A percentile compares a stretch with the other conserved stretches of the same genome.
These are phyloP conservation scores for Pediacus dermestoides DNA, from an alignment of 2,888 invertebrate genomes.

Conservation along the genomic window DNA sequence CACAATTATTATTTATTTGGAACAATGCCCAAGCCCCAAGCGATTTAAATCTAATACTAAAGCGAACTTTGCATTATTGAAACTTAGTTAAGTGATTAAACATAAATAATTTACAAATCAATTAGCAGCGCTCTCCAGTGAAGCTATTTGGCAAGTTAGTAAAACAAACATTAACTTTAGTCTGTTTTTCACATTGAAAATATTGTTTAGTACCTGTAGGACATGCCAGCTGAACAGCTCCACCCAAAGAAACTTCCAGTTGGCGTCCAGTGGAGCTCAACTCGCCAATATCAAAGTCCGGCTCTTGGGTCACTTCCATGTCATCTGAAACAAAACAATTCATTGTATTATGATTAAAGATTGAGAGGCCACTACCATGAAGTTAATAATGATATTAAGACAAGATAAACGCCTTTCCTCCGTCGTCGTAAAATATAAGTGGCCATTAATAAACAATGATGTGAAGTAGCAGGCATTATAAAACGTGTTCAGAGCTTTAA, in stretches of 20 bases:
- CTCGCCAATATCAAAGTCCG: constrained; percentile 53
- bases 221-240: constrained; percentile 82
- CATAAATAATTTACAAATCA: too few species aligned
- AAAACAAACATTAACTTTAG: too few species aligned
- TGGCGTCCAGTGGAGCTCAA: constrained; percentile 62
- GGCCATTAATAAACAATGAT: constrained; percentile 22
- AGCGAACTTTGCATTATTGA: too few species aligned
- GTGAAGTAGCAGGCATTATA: constrained; percentile 28
- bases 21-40: too few species aligned
- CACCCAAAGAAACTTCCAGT: constrained; percentile 80
- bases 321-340: constrained; percentile 40
- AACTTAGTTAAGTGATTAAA: too few species aligned
- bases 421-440: constrained; percentile 23
- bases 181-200: too few species aligned
- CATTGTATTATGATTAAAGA: constrained; percentile 4
- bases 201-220: constrained; percentile 60
- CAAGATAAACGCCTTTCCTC: constrained; percentile 14
- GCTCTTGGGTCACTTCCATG: constrained; percentile 57
- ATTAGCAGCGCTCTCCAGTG: too few species aligned
- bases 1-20: too few species aligned
- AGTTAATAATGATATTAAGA: constrained; percentile 15
- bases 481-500: constrained; percentile 36
- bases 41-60: too few species aligned
- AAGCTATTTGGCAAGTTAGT: too few species aligned
- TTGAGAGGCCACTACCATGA: constrained; percentile 9